phyloP scores from a whole-genome alignment of 2,113 vertebrate species.

The Ascaphus truei region DNA sequence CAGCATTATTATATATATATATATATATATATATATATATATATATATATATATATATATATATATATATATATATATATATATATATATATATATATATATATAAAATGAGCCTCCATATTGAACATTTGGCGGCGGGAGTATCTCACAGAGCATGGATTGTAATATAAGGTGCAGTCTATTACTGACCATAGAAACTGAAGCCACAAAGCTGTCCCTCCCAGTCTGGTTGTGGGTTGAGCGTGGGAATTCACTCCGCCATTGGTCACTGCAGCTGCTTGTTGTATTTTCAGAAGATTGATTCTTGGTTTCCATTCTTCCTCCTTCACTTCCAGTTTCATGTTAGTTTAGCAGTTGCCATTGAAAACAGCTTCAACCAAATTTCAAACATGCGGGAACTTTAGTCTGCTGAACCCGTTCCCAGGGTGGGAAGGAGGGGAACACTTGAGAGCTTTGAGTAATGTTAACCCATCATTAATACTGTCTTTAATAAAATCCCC shows the following conservation, averaged over 20 bases:
- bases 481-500: no score
- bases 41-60: no score
- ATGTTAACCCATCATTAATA: no score
- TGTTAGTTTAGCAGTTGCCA: constrained; percentile 11
- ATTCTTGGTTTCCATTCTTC: neutral
- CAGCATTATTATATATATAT: no score
- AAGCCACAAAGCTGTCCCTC: neutral
- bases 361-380: constrained; percentile 2
- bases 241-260: neutral
- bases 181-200: neutral
- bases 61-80: no score
- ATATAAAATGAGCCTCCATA: no score
- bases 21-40: no score
- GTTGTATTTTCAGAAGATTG: neutral
- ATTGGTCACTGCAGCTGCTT: neutral
- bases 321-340: neutral
- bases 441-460: no score
- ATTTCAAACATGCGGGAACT: neutral
- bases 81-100: no score
- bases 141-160: no score
- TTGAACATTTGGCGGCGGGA: no score
- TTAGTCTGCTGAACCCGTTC: neutral
- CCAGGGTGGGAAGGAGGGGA: neutral
- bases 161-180: no score
- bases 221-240: neutral